These are phyloP conservation scores for Lineus longissimus DNA, from an alignment of 1,140 invertebrate genomes.

Conservation along the genomic window DNA sequence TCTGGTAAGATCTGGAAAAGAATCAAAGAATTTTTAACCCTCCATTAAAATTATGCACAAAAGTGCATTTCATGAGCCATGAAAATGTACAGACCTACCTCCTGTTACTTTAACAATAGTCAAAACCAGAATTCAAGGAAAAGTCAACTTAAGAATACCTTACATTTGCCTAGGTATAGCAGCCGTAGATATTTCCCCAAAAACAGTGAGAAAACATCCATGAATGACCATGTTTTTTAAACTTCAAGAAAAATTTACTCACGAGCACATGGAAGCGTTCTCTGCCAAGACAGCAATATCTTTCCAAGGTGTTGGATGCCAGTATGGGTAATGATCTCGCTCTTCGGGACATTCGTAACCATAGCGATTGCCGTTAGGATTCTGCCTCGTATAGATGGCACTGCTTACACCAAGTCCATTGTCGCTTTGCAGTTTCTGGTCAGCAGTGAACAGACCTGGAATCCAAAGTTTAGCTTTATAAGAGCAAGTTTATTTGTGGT, in stretches of 20 bases:
- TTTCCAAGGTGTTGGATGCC: slow-evolving; percentile 51
- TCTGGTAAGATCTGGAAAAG: slow-evolving; percentile 37
- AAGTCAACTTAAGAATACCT: too few relatives aligned
- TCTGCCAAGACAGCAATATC: slow-evolving; percentile 50
- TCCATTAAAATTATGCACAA: not conserved
- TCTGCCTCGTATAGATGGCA: slow-evolving; percentile 49
- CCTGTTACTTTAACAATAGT: too few relatives aligned
- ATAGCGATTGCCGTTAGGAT: slow-evolving; percentile 43
- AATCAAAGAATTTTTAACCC: not conserved
- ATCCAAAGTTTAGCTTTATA: not conserved
- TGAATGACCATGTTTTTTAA: not conserved
- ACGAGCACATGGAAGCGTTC: slow-evolving; percentile 46
- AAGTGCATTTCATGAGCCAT: too few relatives aligned
- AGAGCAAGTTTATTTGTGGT: too few relatives aligned
- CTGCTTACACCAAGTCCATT: slow-evolving; percentile 43
- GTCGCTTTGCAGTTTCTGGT: slow-evolving; percentile 44
- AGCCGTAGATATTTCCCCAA: not conserved
- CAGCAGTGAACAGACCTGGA: slow-evolving; percentile 49
- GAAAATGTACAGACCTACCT: too few relatives aligned
- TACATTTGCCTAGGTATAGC: too few relatives aligned
- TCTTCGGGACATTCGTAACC: slow-evolving; percentile 55
- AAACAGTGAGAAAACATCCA: not conserved
- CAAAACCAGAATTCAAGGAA: too few relatives aligned
- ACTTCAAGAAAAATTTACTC: slow-evolving; percentile 1
- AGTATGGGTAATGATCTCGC: slow-evolving; percentile 52